Conservation (phyloP, 2,797 vertebrate genomes). For the Amblyopsis hoosieri region DNA sequence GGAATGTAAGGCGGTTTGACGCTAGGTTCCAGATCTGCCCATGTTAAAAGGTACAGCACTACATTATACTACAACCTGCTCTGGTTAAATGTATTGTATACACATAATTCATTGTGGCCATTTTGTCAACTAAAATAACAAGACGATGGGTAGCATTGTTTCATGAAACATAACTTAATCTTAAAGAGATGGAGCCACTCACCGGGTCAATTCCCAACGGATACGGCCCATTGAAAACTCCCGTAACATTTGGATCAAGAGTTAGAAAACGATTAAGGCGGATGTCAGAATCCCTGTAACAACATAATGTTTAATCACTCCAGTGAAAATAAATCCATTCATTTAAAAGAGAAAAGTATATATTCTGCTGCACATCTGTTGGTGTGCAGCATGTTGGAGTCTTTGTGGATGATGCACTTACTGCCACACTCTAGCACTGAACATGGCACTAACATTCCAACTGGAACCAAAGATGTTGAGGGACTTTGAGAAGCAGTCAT, state of each 20-base stretch:
- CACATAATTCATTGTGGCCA: no score
- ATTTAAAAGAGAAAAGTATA: background rate
- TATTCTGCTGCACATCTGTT: background rate
- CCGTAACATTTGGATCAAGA: constrained; percentile 85
- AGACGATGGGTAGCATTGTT: background rate
- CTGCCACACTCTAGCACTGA: constrained; percentile 74
- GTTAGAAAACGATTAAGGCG: constrained; percentile 62
- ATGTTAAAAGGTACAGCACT: constrained; percentile 20
- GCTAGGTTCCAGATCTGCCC: constrained; percentile 96
- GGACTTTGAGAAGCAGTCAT: constrained; percentile 99
- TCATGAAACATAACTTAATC: background rate
- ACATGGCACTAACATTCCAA: constrained; percentile 90
- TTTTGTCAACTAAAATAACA: no score
- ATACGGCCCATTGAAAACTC: constrained; percentile 90
- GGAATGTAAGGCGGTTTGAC: constrained; percentile 90
- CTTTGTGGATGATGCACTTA: constrained; percentile 65
- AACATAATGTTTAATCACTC: background rate
- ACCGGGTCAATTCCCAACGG: constrained; percentile 97
- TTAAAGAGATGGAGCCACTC: constrained; percentile 55
- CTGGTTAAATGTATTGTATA: background rate
- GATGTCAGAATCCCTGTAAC: constrained; percentile 36
- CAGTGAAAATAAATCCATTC: no score
- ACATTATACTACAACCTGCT: background rate
- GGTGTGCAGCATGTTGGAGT: background rate
- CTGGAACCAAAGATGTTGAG: constrained; percentile 91